Evolutionary conservation across 2,888 invertebrate species (phyloP), one percentile per base, ranked within the genome.

Genomic region (Abscondita cerata): DNA sequence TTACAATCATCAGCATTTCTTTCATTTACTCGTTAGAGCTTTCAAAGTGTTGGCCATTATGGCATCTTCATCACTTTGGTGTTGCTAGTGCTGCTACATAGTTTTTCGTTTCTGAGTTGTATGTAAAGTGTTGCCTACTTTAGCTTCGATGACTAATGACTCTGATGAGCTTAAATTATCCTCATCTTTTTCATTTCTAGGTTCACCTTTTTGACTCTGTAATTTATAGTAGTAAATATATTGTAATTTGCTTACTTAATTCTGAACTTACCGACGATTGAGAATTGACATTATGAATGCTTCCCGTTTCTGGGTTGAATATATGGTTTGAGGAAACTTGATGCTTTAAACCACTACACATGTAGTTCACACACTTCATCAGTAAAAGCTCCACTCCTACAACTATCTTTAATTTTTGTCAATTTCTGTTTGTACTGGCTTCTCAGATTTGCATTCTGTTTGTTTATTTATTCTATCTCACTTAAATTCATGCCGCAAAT

Each of bases 341-440:
- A 25, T 48, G 31, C 19, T 19, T 15, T 20, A 47, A 47, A 47
- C 48, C 48, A 48, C 48, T 31, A 48, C 5, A 48, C 31, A 13
- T 6, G 3, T 25, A 20, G 48, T n/a, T 48, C 48, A 9, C 25
- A 48, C 2, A 48, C 5, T 12, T 48, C 48, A 19, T 48, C 48
- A 13, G 20, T 48, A 2, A 1, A n/a, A 48, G 8, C 25, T 31
- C 48, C 48, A 13, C 25, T 48, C 12, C 31, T 20, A 4, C 6
- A 12, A 25, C 48, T 48, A 31, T 31, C 5, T 5, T 25, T 48
- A 3, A 48, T 48, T 25, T 20, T 48, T 12, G 25, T 11, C 15
- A 48, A 1, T n/a, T 48, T 12, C 1, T 20, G 48, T 1, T 20
- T 48, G 6, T 13, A 48, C 12, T 48, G 25, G 1, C 1, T 8